Conservation (phyloP, 2,888 invertebrate genomes). For the Volucella inanis region DNA sequence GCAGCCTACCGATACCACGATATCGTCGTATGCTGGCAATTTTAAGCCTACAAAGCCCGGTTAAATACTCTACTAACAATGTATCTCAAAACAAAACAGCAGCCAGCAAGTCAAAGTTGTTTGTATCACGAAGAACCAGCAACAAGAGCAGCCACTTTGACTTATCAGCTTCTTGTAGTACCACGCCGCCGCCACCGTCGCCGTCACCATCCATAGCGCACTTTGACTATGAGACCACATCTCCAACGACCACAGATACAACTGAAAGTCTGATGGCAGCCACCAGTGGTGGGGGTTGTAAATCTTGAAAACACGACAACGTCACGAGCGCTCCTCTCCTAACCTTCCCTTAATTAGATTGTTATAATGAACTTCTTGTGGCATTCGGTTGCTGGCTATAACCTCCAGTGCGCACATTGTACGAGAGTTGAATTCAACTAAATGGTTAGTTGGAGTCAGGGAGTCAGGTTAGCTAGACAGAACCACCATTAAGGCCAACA, state of each 20-base stretch:
- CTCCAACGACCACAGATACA: neutral
- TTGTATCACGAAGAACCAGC: conserved; percentile 66
- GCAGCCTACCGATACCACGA: neutral
- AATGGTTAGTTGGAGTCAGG: conserved; percentile 53
- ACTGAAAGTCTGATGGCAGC: conserved; percentile 7
- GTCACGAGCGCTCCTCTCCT: conserved; percentile 73
- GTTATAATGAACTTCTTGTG: conserved; percentile 77
- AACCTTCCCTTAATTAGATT: conserved; percentile 77
- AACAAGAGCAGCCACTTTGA: conserved; percentile 67
- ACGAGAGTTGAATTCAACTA: conserved; percentile 57
- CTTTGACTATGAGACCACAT: neutral
- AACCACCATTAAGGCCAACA: conserved; percentile 69
- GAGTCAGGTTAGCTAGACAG: neutral
- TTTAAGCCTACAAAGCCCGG: conserved; percentile 34
- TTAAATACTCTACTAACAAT: neutral
- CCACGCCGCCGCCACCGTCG: conserved; percentile 14
- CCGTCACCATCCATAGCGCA: conserved; percentile 13
- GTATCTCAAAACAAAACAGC: conserved; percentile 3
- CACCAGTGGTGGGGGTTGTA: conserved; percentile 6
- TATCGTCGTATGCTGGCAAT: conserved; percentile 47
- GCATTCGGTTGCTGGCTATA: conserved; percentile 70
- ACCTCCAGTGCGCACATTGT: conserved; percentile 42
- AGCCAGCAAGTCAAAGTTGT: conserved; percentile 57
- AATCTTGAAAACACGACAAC: conserved; percentile 69
- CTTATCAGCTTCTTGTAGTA: conserved; percentile 43